Conservation (phyloP, 2,797 vertebrate genomes). For the Enteromius treurensis region DNA sequence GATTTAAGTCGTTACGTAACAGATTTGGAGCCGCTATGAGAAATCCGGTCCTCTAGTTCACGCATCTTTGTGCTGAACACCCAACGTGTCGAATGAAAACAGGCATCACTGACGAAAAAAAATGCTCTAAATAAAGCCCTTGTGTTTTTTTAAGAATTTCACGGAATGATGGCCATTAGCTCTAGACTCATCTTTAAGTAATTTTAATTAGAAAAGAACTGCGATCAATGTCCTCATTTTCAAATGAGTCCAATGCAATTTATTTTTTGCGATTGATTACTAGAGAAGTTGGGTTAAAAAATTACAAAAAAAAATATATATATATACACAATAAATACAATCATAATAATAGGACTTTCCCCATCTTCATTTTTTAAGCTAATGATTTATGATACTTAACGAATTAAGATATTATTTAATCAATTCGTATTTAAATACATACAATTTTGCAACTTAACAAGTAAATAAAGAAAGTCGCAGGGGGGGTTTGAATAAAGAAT, state of each 20-base stretch:
- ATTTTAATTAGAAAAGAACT: background rate
- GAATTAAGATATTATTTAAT: too few relatives aligned
- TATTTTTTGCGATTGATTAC: background rate
- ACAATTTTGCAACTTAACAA: background rate
- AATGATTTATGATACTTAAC: too few relatives aligned
- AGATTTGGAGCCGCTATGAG: background rate
- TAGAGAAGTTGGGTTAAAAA: background rate
- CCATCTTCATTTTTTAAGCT: too few relatives aligned
- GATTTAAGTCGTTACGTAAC: slow-evolving; percentile 66
- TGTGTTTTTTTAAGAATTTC: background rate
- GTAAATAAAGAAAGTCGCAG: too few relatives aligned
- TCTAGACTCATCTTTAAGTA: too few relatives aligned
- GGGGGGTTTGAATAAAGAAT: too few relatives aligned
- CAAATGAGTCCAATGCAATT: background rate
- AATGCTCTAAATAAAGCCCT: background rate
- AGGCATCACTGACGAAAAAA: background rate
- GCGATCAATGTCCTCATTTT: background rate
- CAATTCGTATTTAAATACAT: background rate
- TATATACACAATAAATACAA: background rate
- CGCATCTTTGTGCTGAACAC: slow-evolving; percentile 2
- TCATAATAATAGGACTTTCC: too few relatives aligned
- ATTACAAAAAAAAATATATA: background rate
- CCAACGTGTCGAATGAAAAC: slow-evolving; percentile 10
- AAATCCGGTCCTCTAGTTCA: background rate
- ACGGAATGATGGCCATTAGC: background rate